Conservation (phyloP, 2,113 vertebrate species). For the Ammodytes dubius region DNA sequence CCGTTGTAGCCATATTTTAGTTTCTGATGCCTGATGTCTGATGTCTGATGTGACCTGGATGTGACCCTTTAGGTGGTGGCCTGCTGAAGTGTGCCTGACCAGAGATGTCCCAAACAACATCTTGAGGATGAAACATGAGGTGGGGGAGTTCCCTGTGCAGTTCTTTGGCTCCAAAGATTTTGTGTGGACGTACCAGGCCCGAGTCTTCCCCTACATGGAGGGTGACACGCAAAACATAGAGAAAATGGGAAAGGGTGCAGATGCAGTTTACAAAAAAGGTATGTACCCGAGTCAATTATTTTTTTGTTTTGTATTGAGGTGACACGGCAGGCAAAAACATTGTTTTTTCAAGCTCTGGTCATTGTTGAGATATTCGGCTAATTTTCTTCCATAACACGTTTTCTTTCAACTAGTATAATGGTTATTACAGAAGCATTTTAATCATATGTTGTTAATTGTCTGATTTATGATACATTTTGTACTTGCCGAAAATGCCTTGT, state of each 20-base stretch:
- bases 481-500: too few species aligned
- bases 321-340: too few species aligned
- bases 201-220: constrained; percentile 99
- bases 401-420: too few species aligned
- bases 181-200: constrained; percentile 98
- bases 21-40: too few species aligned
- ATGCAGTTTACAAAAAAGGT: constrained; percentile 98
- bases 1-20: not conserved
- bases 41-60: too few species aligned
- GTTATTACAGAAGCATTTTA: too few species aligned
- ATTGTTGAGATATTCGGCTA: too few species aligned
- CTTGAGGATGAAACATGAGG: constrained; percentile 94
- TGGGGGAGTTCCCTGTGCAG: constrained; percentile 97
- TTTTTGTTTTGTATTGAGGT: too few species aligned
- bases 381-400: too few species aligned
- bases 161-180: constrained; percentile 99
- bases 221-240: constrained; percentile 98
- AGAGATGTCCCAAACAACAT: constrained; percentile 95
- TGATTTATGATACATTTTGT: too few species aligned
- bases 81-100: constrained; percentile 95
- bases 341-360: too few species aligned
- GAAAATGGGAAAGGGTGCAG: constrained; percentile 97
- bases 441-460: too few species aligned
- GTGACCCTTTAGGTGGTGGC: constrained; percentile 92
- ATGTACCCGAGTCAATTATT: not conserved